Evolutionary conservation across 2,888 invertebrate species (phyloP).

Genomic region (Amblyjoppa fuscipennis): DNA sequence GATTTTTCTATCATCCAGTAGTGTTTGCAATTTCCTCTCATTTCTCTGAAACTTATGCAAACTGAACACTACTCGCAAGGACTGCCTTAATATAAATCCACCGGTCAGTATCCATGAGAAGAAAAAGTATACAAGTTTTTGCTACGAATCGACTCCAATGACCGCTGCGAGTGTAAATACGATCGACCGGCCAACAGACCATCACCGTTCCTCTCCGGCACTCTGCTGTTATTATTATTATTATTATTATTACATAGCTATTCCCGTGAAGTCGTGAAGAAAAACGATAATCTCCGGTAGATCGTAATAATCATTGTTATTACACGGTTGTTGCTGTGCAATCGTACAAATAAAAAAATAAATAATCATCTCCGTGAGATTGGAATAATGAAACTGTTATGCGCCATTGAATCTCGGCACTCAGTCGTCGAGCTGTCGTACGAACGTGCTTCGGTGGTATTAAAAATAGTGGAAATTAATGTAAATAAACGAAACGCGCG

Average conservation of each 20-base stretch:
- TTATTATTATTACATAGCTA: slow-evolving; percentile 11
- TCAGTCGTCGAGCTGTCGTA: background rate
- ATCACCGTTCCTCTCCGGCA: slow-evolving; percentile 30
- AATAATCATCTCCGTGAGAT: too few relatives aligned
- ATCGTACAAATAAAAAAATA: too few relatives aligned
- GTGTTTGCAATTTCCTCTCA: too few relatives aligned
- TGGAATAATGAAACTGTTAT: slow-evolving; percentile 50
- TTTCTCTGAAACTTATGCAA: too few relatives aligned
- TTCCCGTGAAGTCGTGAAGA: background rate
- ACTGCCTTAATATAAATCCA: background rate
- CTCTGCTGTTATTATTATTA: background rate
- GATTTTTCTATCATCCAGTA: too few relatives aligned
- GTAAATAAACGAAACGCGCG: slow-evolving; percentile 27
- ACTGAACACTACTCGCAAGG: too few relatives aligned
- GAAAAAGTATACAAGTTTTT: slow-evolving; percentile 21
- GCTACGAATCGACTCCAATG: slow-evolving; percentile 41
- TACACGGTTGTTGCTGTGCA: background rate
- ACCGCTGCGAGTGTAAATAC: background rate
- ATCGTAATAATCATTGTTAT: background rate
- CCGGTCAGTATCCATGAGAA: background rate
- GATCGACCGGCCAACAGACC: background rate
- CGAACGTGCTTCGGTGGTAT: slow-evolving; percentile 16
- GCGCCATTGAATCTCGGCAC: slow-evolving; percentile 32
- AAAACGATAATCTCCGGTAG: slow-evolving; percentile 7
- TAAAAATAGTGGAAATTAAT: slow-evolving; percentile 18